phyloP scores from a whole-genome alignment of 2,888 invertebrate genomes.

The Cataglyphis altisquamis region DNA sequence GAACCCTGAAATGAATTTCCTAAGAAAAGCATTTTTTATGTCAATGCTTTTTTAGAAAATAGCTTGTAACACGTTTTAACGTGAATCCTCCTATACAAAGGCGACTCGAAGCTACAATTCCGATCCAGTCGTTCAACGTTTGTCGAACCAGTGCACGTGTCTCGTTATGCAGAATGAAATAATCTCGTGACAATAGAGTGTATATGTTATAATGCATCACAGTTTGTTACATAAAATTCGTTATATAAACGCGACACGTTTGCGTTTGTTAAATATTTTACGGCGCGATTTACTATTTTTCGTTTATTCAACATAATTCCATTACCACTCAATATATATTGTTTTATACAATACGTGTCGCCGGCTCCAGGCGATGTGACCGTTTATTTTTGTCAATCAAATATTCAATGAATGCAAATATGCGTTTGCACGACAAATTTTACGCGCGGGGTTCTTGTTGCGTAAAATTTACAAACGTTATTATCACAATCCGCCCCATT shows the following conservation, averaged over 20 bases:
- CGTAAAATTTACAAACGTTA: background rate
- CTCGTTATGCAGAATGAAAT: constrained; percentile 18
- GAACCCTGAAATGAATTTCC: background rate
- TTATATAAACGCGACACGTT: constrained; percentile 35
- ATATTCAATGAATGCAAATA: constrained; percentile 23
- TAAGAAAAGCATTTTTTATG: background rate
- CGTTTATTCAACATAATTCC: background rate
- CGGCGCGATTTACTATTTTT: background rate
- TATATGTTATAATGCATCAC: background rate
- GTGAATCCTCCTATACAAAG: background rate
- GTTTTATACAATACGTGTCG: background rate
- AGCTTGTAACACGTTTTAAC: background rate
- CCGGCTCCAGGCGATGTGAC: background rate
- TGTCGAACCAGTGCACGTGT: background rate
- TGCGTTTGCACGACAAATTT: background rate
- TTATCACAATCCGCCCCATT: background rate
- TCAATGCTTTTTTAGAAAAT: background rate
- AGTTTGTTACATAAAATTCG: constrained; percentile 27
- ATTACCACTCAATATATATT: background rate
- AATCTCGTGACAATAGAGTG: background rate
- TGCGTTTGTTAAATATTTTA: constrained; percentile 14
- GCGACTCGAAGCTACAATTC: too few species aligned
- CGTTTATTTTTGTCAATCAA: background rate
- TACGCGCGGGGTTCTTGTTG: background rate
- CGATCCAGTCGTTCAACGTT: background rate